Evolutionary conservation across 1,140 invertebrate species (phyloP), one percentile per base, ranked within the genome.

Genomic region (Rhagoletis pomonella): DNA sequence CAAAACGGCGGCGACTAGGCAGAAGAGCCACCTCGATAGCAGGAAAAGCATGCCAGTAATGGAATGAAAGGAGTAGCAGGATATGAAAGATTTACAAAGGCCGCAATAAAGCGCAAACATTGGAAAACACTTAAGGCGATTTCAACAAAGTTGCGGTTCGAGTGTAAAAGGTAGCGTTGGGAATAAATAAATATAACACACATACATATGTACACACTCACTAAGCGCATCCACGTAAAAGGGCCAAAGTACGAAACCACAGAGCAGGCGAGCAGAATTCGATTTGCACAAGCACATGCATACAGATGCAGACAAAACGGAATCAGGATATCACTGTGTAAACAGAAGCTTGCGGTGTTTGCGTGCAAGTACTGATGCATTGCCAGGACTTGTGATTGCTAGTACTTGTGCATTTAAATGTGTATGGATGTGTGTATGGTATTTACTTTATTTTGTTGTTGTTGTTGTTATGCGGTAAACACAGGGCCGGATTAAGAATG

Each of bases 101-200:
- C 67, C 67, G 67, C 67, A 69, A 7, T 69, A 29, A 29, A 69
- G 67, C 67, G 67, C 67, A 69, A 69, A 69, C 67, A 69, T 69
- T 69, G 67, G 39, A 69, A 69, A 69, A 69, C 67, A 69, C 67
- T 69, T 69, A 69, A 69, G 67, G 67, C 67, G 67, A 62, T 69
- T 69, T 47, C 67, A 69, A 17, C 67, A 44, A 44, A 69, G 67
- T 69, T 44, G 67, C 39, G 42, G 67, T 17, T 6, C 10, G 44
- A 69, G 67, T 69, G 67, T 14, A 69, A 69, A 69, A 69, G 67
- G 67, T 69, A 69, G 67, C 67, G 67, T 14, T 69, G 67, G 67
- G 67, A 69, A 44, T 69, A 69, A 69, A 69, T 44, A 39, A 19
- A 69, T 9, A 0, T 29, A 44, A 7, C 67, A 14, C 9, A 69